These are phyloP conservation scores for Aphrocallistes beatrix DNA, from an alignment of 37 sponge, comb jelly and placozoan genomes.

Conservation along the genomic window DNA sequence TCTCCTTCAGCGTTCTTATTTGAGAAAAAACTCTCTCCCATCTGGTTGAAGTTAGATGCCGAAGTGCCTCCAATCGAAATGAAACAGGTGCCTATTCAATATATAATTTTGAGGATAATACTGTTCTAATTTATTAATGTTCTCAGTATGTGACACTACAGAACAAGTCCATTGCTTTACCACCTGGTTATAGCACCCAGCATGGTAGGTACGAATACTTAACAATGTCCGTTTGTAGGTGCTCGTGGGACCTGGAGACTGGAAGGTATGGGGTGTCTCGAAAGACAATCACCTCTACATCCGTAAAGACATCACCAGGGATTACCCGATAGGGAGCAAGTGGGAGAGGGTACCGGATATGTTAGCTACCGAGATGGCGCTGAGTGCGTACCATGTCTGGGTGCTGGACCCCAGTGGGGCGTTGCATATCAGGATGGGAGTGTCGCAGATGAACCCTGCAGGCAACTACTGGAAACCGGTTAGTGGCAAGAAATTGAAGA, in stretches of 20 bases:
- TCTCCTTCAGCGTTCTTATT: constrained; percentile 39
- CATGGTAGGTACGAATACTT: too few species aligned
- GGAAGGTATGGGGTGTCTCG: constrained; percentile 75
- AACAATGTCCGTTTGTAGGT: too few species aligned
- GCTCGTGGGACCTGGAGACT: constrained; percentile 43
- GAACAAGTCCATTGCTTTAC: too few species aligned
- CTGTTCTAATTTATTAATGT: not conserved
- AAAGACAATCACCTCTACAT: constrained; percentile 45
- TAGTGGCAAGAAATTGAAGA: constrained; percentile 43
- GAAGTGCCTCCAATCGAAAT: constrained; percentile 23
- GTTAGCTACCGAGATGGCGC: constrained; percentile 36
- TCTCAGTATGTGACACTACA: too few species aligned
- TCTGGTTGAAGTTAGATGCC: constrained; percentile 38
- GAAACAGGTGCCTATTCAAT: too few species aligned
- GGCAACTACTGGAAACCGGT: constrained; percentile 70
- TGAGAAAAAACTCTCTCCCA: constrained; percentile 67
- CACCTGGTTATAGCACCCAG: too few species aligned
- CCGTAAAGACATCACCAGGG: constrained; percentile 47
- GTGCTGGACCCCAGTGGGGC: constrained; percentile 43
- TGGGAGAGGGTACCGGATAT: constrained; percentile 64
- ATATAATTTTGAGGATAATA: too few species aligned
- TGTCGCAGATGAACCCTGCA: constrained; percentile 39
- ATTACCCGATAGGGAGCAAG: constrained; percentile 57
- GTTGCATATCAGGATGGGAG: constrained; percentile 56
- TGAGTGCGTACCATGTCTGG: constrained; percentile 37